Evolutionary conservation across 2,113 vertebrate genomes (phyloP), one percentile per base, ranked within the genome.

Genomic region (Xiphophorus maculatus): DNA sequence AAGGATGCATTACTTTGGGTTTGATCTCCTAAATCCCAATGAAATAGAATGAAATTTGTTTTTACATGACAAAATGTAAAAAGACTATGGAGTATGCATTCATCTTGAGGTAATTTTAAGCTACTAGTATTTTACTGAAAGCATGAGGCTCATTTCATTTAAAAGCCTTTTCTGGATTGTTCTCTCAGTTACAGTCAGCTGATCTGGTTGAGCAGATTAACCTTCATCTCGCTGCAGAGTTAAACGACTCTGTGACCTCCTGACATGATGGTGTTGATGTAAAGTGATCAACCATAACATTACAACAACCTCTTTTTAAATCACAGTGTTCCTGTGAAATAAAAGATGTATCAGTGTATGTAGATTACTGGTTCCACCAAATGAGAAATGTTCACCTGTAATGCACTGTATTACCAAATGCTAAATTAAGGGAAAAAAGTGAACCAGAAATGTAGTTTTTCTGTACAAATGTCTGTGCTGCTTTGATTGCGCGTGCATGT

Each of bases 191-290:
- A 86, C 74, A 82, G 69, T 37, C 29, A 42, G 79, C 79, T 89
- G 83, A 84, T 74, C 77, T 88, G 78, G 66, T 61, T 73, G 83
- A 83, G 82, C 79, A 90, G 89, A 92, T 90, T 90, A 93, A 90
- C 80, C 78, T 71, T 89, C 70, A 35, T 87, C 80, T 87, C 84
- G 72, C 75, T 74, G 22, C 40, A 79, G 80, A 79, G 73, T 75
- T 42, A n/a, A 65, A 77, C 74, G 30, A 58, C 48, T 22, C 74
- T 58, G 22, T 64, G 76, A 87, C 78, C 81, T 78, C 66, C 15
- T 76, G 68, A 51, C 33, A 73, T 51, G 4, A 35, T 25, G 22
- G 62, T 54, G 71, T 40, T 30, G 61, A 17, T 37, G 14, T 28
- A n/a, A 25, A 44, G 33, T 19, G 65, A 67, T 42, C 14, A 42